phyloP scores from a whole-genome alignment of 2,888 invertebrate genomes.

The Tetranychus piercei region DNA sequence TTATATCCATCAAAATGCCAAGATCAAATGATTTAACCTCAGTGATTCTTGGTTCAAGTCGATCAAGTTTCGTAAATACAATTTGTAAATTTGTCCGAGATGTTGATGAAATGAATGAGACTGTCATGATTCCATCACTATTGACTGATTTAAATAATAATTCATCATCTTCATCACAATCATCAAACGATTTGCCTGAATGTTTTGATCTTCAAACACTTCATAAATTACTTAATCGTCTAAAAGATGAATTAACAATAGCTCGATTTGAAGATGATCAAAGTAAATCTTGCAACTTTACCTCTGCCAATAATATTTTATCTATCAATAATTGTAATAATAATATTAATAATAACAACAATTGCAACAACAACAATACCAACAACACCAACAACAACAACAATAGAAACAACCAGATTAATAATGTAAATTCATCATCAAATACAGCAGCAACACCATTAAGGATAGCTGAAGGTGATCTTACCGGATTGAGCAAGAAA shows the following conservation, averaged over 20 bases:
- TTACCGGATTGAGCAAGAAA: not conserved
- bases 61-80: not conserved
- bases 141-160: constrained; percentile 1
- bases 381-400: not conserved
- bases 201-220: not conserved
- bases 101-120: constrained; percentile 6
- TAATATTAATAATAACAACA: not conserved
- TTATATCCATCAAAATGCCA: not conserved
- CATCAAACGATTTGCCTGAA: not conserved
- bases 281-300: not conserved
- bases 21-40: not conserved
- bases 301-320: not conserved
- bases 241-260: constrained; percentile 2
- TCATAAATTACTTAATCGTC: constrained; percentile 2
- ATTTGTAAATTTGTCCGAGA: constrained; percentile 9
- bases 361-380: too few species aligned
- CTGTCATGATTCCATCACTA: not conserved
- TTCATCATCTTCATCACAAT: not conserved
- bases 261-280: constrained; percentile 2
- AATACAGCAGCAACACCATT: not conserved
- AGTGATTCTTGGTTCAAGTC: not conserved
- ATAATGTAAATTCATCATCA: not conserved
- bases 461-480: constrained; percentile 1
- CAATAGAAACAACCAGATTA: not conserved
- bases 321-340: not conserved